These are phyloP conservation scores for Liasis olivaceus DNA, from an alignment of 2,797 vertebrate species.

Conservation along the genomic window DNA sequence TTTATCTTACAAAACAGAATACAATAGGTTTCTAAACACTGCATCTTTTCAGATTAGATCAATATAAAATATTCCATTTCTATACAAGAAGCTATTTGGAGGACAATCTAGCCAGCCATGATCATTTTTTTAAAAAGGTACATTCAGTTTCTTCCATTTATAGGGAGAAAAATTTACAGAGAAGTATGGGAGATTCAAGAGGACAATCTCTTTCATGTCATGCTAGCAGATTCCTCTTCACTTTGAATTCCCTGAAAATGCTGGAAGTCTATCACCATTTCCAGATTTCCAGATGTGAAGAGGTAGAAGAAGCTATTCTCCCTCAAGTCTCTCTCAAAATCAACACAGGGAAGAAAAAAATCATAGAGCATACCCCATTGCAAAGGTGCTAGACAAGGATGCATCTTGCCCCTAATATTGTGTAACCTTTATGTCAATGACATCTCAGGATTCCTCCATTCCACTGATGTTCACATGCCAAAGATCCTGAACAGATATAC, in stretches of 20 bases:
- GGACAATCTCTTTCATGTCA: not conserved
- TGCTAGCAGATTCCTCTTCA: not conserved
- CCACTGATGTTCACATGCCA: too few species aligned
- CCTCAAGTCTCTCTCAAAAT: constrained; percentile 43
- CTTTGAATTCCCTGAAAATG: not conserved
- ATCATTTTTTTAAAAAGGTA: not conserved
- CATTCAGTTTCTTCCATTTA: not conserved
- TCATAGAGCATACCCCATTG: too few species aligned
- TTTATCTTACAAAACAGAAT: not conserved
- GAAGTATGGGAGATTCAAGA: not conserved
- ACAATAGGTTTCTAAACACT: not conserved
- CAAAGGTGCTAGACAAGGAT: too few species aligned
- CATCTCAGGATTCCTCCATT: too few species aligned
- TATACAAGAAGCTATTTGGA: not conserved
- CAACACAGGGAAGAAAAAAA: constrained; percentile 48
- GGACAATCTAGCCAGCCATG: not conserved
- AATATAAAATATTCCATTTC: not conserved
- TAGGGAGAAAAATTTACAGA: not conserved
- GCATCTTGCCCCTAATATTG: too few species aligned
- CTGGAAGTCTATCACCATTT: not conserved
- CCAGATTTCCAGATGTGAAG: constrained; percentile 26
- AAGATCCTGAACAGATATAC: too few species aligned
- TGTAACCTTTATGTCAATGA: too few species aligned
- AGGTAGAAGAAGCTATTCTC: constrained; percentile 40
- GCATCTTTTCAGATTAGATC: not conserved